These are phyloP conservation scores for Nycteola revayana DNA, from an alignment of 2,888 invertebrate genomes.

Conservation along the genomic window DNA sequence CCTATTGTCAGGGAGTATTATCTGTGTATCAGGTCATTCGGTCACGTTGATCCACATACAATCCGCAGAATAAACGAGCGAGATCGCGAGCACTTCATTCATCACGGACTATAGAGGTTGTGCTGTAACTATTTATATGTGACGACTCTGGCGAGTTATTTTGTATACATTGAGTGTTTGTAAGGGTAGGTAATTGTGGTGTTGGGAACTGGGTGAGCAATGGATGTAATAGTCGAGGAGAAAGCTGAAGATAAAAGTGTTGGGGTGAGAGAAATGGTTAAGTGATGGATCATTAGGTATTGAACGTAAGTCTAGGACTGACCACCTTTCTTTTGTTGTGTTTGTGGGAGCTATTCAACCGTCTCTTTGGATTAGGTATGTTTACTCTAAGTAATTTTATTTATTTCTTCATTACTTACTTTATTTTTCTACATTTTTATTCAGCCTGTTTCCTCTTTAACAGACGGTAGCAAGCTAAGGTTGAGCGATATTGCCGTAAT, in stretches of 20 bases:
- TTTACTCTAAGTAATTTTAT: too few species aligned
- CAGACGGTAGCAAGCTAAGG: too few species aligned
- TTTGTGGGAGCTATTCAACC: too few species aligned
- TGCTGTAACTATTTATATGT: neutral
- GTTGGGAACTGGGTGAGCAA: neutral
- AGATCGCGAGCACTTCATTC: conserved; percentile 34
- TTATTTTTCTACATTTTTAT: too few species aligned
- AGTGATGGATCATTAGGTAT: conserved; percentile 46
- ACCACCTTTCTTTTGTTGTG: conserved; percentile 27
- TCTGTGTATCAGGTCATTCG: conserved; percentile 15
- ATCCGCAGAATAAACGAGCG: conserved; percentile 23
- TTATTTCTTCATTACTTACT: too few species aligned
- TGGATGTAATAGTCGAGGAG: too few species aligned
- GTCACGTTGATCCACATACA: conserved; percentile 15
- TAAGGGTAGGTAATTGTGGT: neutral
- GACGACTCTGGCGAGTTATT: too few species aligned
- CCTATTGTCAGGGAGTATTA: conserved; percentile 16
- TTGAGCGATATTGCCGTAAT: too few species aligned
- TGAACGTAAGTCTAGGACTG: conserved; percentile 38
- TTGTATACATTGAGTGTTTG: too few species aligned
- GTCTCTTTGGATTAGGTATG: too few species aligned
- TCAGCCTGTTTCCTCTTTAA: too few species aligned
- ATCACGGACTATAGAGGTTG: conserved; percentile 21
- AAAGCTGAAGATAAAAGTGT: neutral
- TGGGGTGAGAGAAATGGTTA: too few species aligned